A percentile compares a stretch with the other conserved stretches of the same genome.
Conservation (phyloP, 2,888 invertebrate genomes). For the Pseudeuparius sepicola region DNA sequence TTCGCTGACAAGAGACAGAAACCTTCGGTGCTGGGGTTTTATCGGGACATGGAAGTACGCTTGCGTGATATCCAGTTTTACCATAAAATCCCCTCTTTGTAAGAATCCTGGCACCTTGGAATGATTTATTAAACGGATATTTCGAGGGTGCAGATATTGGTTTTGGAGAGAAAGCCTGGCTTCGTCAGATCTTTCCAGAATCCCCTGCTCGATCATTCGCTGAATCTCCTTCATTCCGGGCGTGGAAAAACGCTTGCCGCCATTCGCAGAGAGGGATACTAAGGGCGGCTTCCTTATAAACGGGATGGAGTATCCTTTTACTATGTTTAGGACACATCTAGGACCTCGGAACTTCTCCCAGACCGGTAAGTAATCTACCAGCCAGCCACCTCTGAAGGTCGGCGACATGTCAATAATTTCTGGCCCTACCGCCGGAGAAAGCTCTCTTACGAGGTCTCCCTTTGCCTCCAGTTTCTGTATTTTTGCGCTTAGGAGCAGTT, state of each 20-base stretch:
- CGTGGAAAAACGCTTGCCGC: constrained; percentile 8
- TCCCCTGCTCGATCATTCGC: constrained; percentile 9
- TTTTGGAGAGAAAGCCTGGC: constrained; percentile 16
- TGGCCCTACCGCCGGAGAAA: too few relatives aligned
- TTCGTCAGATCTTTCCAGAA: constrained; percentile 9
- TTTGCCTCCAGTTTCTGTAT: constrained; percentile 3
- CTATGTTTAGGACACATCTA: constrained; percentile 10
- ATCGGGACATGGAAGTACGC: constrained; percentile 18
- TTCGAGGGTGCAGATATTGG: constrained; percentile 14
- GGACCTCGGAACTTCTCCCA: constrained; percentile 16
- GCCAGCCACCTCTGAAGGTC: constrained; percentile 12
- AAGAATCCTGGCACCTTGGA: constrained; percentile 13
- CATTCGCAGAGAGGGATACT: constrained; percentile 3
- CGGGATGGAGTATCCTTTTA: constrained; percentile 19
- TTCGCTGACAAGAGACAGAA: constrained; percentile 15
- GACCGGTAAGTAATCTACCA: constrained; percentile 7
- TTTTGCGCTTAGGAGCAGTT: constrained; percentile 1
- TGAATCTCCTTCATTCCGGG: constrained; percentile 13
- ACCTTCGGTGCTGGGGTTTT: constrained; percentile 15
- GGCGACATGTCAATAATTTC: too few relatives aligned
- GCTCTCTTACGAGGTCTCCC: too few relatives aligned
- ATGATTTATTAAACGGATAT: constrained; percentile 17
- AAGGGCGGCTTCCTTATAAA: constrained; percentile 14
- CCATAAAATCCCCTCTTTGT: constrained; percentile 14
- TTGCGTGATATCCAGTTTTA: constrained; percentile 14